Evolutionary conservation across 2,797 vertebrate genomes (phyloP), one percentile per base, ranked within the genome.

Genomic region (Coracias cyanogaster): DNA sequence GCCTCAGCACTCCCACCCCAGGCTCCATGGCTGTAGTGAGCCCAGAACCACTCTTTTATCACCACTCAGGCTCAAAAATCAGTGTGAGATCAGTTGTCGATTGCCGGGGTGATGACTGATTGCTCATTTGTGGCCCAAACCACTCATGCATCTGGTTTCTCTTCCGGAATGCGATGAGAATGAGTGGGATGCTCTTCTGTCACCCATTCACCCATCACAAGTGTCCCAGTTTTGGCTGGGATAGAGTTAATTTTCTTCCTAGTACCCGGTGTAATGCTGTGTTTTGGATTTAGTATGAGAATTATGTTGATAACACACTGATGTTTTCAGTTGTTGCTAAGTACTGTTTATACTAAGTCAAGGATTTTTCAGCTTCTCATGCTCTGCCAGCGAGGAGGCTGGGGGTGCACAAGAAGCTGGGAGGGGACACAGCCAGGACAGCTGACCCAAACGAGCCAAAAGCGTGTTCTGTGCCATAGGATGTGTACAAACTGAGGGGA

Each of bases 201-300:
- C 7, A 10, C 24, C 15, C 4, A 3, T 20, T 28, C 2, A 1
- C 25, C 35, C 11, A 5, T 15, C 6, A 0, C 0, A 0, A 35
- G 64, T 33, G 12, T 35, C 65, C 60, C 28, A 37, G 8, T 21
- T 28, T 41, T 7, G 8, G 60, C 26, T 62, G 18, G 60, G 37
- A 28, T 20, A 20, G 60, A 62, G 60, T 62, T 62, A 62, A 62
- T 41, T 62, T 62, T 62, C 37, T 41, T 41, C 60, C 26, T 41
- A 62, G 26, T 41, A 62, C 26, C 37, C 41, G 60, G 26, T 62
- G 25, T 11, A 41, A 12, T 22, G 26, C 60, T 41, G 37, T 41
- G 60, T 41, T 62, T 29, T 62, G 37, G 37, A 29, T 62, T 41
- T 41, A 39, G 26, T 17, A 19, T 57, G 55, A 57, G 55, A 57